Evolutionary conservation across 1,140 invertebrate species (phyloP).

Genomic region (Drosophila eugracilis): DNA sequence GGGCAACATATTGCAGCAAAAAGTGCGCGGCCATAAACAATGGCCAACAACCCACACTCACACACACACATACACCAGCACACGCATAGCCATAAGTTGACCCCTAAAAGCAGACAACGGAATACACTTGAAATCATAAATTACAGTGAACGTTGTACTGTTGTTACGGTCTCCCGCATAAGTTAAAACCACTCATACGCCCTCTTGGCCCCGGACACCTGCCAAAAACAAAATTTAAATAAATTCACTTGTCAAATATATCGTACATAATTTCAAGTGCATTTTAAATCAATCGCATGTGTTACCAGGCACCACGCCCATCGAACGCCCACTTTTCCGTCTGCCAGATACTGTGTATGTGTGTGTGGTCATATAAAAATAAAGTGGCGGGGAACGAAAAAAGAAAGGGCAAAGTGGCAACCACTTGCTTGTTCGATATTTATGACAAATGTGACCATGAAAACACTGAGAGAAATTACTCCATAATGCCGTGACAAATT

Average conservation of each 20-base stretch:
- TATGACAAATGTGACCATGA: constrained; percentile 68
- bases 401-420: constrained; percentile 7
- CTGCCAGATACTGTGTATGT: constrained; percentile 1
- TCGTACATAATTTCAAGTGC: constrained; percentile 69
- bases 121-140: constrained; percentile 67
- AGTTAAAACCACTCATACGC: constrained; percentile 68
- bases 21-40: constrained; percentile 65
- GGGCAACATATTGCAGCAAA: constrained; percentile 52
- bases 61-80: constrained; percentile 24
- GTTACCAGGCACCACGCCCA: constrained; percentile 26
- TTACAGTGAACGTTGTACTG: constrained; percentile 37
- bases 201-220: constrained; percentile 58
- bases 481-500: too few relatives aligned
- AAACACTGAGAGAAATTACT: too few relatives aligned
- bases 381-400: not conserved
- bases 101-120: constrained; percentile 73
- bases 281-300: constrained; percentile 75
- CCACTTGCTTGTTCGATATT: constrained; percentile 71
- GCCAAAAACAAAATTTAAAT: constrained; percentile 65
- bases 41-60: constrained; percentile 46
- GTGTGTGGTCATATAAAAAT: constrained; percentile 37
- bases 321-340: not conserved
- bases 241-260: constrained; percentile 63
- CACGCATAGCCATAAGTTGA: constrained; percentile 46
- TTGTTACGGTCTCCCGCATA: constrained; percentile 47